Percentiles rank a stretch among this genome's conserved stretches.
Conservation (phyloP, 2,888 invertebrate species). For the Polydesmus complanatus region DNA sequence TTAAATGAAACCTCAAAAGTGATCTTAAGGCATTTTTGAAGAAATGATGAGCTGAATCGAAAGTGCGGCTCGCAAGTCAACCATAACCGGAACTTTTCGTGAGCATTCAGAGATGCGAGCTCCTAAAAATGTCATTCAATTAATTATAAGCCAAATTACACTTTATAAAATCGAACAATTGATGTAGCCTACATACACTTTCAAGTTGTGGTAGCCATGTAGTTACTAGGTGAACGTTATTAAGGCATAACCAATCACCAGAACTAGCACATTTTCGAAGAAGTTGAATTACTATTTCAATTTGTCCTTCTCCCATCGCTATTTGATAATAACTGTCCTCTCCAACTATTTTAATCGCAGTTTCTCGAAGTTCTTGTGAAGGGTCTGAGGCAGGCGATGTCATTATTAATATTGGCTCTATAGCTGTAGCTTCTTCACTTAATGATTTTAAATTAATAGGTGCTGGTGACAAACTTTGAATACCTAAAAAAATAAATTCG, state of each 20-base stretch:
- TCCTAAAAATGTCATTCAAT: conserved; percentile 29
- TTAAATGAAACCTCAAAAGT: conserved; percentile 56
- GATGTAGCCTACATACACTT: conserved; percentile 37
- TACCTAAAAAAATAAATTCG: conserved; percentile 27
- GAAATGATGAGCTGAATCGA: conserved; percentile 46
- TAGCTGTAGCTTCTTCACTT: conserved; percentile 40
- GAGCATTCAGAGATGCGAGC: conserved; percentile 38
- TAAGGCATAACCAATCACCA: conserved; percentile 64
- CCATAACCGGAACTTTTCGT: conserved; percentile 59
- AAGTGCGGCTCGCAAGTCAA: conserved; percentile 69
- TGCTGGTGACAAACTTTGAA: conserved; percentile 44
- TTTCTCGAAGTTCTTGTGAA: conserved; percentile 57
- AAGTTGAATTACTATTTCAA: conserved; percentile 45
- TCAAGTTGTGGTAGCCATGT: conserved; percentile 54
- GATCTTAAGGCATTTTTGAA: conserved; percentile 62
- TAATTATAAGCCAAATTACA: conserved; percentile 1
- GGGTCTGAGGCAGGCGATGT: conserved; percentile 85
- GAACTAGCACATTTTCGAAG: conserved; percentile 44
- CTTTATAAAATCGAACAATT: conserved; percentile 4
- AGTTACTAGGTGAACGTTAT: conserved; percentile 64
- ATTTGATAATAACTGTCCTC: conserved; percentile 47
- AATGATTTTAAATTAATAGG: conserved; percentile 43
- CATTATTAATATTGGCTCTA: conserved; percentile 66
- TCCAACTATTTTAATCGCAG: conserved; percentile 42
- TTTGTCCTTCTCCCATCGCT: conserved; percentile 68